These are phyloP conservation scores for Zoroaster sp. DNA, from an alignment of 53 echinoderm and acorn worm genomes.

Conservation along the genomic window DNA sequence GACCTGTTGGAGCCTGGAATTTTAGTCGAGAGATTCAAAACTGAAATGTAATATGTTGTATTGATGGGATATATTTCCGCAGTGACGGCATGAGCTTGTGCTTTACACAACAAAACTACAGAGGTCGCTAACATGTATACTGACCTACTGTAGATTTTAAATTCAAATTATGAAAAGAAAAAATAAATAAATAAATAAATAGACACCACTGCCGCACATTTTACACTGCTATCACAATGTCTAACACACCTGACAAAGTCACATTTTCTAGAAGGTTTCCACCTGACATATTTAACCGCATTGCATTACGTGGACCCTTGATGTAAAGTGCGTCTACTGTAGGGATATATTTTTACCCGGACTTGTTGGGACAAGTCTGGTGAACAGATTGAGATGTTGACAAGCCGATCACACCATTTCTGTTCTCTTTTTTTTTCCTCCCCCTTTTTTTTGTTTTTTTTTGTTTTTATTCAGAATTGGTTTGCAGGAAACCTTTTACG, in stretches of 20 bases:
- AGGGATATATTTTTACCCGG: background rate
- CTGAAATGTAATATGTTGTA: conserved; percentile 4
- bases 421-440: background rate
- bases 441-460: background rate
- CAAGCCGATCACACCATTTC: too few species aligned
- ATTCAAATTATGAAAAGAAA: background rate
- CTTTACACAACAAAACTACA: background rate
- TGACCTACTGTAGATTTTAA: background rate
- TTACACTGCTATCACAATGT: background rate
- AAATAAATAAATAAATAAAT: background rate
- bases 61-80: background rate
- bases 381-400: background rate
- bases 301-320: background rate
- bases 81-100: background rate
- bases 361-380: background rate
- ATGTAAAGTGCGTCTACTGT: background rate
- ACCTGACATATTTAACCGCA: background rate
- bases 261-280: background rate
- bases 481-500: too few species aligned
- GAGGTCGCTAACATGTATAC: background rate
- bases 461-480: background rate
- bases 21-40: background rate
- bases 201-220: background rate
- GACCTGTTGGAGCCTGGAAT: background rate
- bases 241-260: background rate